phyloP scores from a whole-genome alignment of 2,113 vertebrate genomes.

The Strix uralensis region DNA sequence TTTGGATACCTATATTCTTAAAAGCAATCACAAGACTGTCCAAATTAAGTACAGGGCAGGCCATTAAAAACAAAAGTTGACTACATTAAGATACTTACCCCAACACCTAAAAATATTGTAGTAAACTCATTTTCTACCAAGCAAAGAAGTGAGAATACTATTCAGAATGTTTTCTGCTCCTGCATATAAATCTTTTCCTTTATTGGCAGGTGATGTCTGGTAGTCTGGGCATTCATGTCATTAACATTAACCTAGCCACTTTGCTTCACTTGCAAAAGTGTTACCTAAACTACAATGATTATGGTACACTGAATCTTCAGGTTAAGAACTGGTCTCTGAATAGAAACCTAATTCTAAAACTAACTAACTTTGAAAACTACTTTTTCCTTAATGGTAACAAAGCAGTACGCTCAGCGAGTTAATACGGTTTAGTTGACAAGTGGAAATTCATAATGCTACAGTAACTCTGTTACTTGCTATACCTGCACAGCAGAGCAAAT shows the following conservation, averaged over 20 bases:
- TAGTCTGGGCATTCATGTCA: neutral
- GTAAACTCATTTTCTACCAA: neutral
- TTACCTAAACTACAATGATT: neutral
- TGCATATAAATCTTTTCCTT: neutral
- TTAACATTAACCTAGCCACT: neutral
- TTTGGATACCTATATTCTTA: neutral
- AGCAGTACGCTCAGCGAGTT: neutral
- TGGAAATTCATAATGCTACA: neutral
- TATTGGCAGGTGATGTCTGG: neutral
- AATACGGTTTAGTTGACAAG: neutral
- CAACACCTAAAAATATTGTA: neutral
- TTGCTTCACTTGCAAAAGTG: neutral
- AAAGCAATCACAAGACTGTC: neutral
- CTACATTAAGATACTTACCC: neutral
- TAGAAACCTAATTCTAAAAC: neutral
- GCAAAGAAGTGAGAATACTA: neutral
- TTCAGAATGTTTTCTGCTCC: neutral
- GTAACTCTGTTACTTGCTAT: neutral
- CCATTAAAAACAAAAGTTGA: neutral
- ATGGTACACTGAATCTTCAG: neutral
- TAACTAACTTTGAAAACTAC: neutral
- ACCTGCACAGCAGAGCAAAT: neutral
- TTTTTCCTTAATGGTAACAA: neutral
- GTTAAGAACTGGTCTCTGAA: neutral
- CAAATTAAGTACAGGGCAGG: neutral